Base-by-base conservation (phyloP, 2,113 vertebrate genomes). In the Atractosteus spatula region DNA sequence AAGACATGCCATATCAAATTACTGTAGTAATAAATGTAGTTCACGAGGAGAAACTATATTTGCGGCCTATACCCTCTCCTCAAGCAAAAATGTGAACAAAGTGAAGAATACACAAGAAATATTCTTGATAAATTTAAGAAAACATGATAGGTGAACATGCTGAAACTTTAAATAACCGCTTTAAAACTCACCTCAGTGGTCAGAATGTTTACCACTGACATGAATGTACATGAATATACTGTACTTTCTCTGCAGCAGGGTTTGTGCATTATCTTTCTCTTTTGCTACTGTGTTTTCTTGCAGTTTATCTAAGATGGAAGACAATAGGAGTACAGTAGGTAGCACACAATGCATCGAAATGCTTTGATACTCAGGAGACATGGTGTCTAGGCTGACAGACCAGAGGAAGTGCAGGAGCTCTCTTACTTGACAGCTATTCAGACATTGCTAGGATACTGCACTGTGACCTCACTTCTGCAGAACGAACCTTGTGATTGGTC, bases 391-490 rank as follows among this genome's bases (percentile, higher is more conserved):
- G 54, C 43, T 8, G 56, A 41, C 47, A 62, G 66, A 44, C 16
- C 29, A 55, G 41, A 74, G 67, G 66, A 74, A 74, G 73, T 64
- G 41, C 67, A 69, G 55, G 67, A 47, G 16, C 73, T 68, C 6
- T 69, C 61, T 55, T 41, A 41, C 59, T 69, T 69, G 41, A 69
- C 66, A 69, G 73, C 29, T 61, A 64, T 64, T 74, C 14, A 54
- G 51, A 56, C 73, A 69, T 74, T 70, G 73, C 73, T 74, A 69
- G 67, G 73, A 74, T 69, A 74, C 72, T 12, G 55, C 44, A 4
- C 55, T 68, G 72, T 73, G 72, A 73, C 73, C 59, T 74, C 73
- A 69, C 73, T 63, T 55, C 73, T 56, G 66, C 41, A 42, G 59
- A 64, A 47, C 73, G 7, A 47, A 64, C 67, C 42, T 67, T 65